Percentiles rank a stretch among this genome's conserved stretches.
These are phyloP conservation scores for Epizoanthus illoricatus DNA, from an alignment of 92 coral and sea anemone genomes.

Conservation along the genomic window DNA sequence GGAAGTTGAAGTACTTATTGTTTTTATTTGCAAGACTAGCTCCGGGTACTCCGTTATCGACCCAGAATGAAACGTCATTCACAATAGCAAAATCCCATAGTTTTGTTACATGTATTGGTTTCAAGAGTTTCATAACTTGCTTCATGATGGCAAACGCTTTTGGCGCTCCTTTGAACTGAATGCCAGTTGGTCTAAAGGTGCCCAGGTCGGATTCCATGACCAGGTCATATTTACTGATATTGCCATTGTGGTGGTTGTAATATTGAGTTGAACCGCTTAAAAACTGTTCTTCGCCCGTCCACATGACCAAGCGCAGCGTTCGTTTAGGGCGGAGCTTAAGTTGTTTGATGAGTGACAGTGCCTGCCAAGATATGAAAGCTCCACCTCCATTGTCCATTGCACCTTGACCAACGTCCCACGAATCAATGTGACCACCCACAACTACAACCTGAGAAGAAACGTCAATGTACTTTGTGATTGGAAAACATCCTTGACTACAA, in stretches of 20 bases:
- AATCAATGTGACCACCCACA: slow-evolving; percentile 92
- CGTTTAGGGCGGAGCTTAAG: slow-evolving; percentile 88
- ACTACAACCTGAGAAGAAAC: slow-evolving; percentile 71
- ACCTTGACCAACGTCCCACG: slow-evolving; percentile 99
- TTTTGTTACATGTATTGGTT: slow-evolving; percentile 70
- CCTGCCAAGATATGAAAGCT: slow-evolving; percentile 97
- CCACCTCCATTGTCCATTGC: slow-evolving; percentile 99
- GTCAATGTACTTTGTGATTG: too few species aligned
- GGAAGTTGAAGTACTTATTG: slow-evolving; percentile 78
- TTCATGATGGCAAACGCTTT: slow-evolving; percentile 70
- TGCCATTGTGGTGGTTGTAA: slow-evolving; percentile 74
- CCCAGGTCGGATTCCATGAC: slow-evolving; percentile 96
- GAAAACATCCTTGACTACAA: too few species aligned
- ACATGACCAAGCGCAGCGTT: slow-evolving; percentile 89
- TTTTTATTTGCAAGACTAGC: slow-evolving; percentile 70
- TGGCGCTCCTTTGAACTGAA: slow-evolving; percentile 63
- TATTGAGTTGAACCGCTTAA: slow-evolving; percentile 78
- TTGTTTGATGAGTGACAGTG: slow-evolving; percentile 78
- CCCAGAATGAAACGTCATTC: slow-evolving; percentile 81
- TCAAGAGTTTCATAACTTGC: slow-evolving; percentile 64
- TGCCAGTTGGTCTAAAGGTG: slow-evolving; percentile 82
- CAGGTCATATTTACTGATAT: slow-evolving; percentile 79
- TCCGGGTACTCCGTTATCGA: slow-evolving; percentile 80
- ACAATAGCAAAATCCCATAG: slow-evolving; percentile 48
- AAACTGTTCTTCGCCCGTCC: slow-evolving; percentile 94